Evolutionary conservation across 2,113 vertebrate genomes (phyloP).

Genomic region (Garra rufa): DNA sequence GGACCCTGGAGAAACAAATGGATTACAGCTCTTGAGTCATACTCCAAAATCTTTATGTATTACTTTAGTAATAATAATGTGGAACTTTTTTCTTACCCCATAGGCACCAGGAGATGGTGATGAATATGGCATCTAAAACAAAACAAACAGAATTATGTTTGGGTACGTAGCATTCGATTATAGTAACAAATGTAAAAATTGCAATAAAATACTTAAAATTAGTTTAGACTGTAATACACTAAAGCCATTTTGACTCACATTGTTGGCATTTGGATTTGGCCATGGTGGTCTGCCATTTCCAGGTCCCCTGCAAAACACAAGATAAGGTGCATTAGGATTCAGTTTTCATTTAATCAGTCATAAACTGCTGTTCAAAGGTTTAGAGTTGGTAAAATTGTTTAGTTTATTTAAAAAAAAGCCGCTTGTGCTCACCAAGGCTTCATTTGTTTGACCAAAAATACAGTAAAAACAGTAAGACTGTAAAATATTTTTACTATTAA

Average conservation of each 20-base stretch:
- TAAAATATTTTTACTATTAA: background rate
- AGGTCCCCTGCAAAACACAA: conserved; percentile 82
- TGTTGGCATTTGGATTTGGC: conserved; percentile 98
- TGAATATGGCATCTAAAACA: conserved; percentile 93
- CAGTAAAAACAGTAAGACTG: too few species aligned
- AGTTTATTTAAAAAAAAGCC: background rate
- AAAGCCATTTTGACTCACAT: conserved; percentile 81
- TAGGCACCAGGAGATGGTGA: conserved; percentile 98
- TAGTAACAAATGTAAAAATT: background rate
- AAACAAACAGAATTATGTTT: conserved; percentile 56
- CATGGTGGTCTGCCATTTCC: conserved; percentile 91
- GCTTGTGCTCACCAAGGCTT: background rate
- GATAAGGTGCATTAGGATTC: background rate
- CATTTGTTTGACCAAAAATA: background rate
- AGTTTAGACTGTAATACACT: background rate
- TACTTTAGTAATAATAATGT: background rate
- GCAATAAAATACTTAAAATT: background rate
- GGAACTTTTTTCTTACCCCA: conserved; percentile 82
- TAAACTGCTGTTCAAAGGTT: background rate
- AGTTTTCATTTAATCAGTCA: background rate
- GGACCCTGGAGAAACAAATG: conserved; percentile 81
- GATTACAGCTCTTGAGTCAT: background rate
- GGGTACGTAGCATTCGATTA: background rate
- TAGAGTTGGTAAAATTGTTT: background rate
- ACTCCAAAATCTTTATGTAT: background rate